These are phyloP conservation scores for Drosophila monieri DNA, from an alignment of 2,888 invertebrate species.

Conservation along the genomic window DNA sequence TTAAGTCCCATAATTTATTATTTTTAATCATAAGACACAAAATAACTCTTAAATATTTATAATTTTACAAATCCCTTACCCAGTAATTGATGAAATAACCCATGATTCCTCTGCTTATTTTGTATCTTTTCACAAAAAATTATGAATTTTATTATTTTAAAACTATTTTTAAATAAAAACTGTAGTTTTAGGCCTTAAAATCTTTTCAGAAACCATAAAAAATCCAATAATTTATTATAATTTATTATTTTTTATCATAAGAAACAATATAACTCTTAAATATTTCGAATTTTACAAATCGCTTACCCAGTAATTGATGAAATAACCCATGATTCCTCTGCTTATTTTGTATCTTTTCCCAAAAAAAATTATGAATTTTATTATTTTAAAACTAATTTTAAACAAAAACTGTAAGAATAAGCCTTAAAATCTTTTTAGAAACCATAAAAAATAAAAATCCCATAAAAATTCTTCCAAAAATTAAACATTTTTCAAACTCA, in stretches of 20 bases:
- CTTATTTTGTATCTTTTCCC: neutral
- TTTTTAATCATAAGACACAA: neutral
- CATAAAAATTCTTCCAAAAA: neutral
- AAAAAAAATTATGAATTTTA: neutral
- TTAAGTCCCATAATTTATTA: too few species aligned
- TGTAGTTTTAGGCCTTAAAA: too few species aligned
- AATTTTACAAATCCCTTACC: neutral
- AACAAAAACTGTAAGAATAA: neutral
- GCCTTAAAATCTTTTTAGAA: neutral
- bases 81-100: neutral
- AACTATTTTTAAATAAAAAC: too few species aligned
- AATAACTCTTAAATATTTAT: neutral
- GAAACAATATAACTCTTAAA: neutral
- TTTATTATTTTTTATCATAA: too few species aligned
- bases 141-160: neutral
- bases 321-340: neutral
- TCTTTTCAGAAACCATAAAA: too few species aligned
- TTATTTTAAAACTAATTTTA: neutral
- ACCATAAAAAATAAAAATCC: neutral
- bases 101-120: neutral
- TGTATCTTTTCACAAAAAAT: neutral
- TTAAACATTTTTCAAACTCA: neutral
- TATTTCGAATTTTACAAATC: neutral
- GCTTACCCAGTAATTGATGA: neutral
- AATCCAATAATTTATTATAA: too few species aligned